Evolutionary conservation across 2,888 invertebrate species (phyloP), one percentile per base, ranked within the genome.

Genomic region (Nemotelus pantherinus): DNA sequence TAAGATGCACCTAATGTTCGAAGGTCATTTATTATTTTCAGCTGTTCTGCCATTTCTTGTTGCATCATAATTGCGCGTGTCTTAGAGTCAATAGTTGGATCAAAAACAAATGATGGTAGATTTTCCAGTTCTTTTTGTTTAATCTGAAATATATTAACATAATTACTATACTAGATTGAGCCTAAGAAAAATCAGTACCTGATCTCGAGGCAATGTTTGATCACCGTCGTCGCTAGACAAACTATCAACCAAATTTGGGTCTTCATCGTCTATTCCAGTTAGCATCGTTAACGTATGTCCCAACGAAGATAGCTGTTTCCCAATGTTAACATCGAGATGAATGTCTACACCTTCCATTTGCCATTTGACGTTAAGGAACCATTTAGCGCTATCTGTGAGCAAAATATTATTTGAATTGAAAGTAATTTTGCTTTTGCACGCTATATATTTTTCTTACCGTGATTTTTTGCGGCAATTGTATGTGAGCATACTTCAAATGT

Each of bases 311-410:
- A 99, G 89, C 84, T 98, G 95, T 86, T 98, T 97, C 75, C 99
- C 99, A 63, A 99, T 96, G 85, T 95, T 96, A 0, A 97, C 95
- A 87, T 98, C 98, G 77, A 98, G 88, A 86, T 98, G 97, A 81
- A 98, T 97, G 84, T 98, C 98, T 6, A 98, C 97, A 71, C 99
- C 99, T 86, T 98, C 96, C 99, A 99, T 99, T 88, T 98, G 95
- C 97, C 99, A 99, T 81, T 96, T 94, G 0, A 99, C 97, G 87
- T 98, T 98, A 78, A 99, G 89, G 84, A 98, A 92, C 99, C 99
- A 99, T 85, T 99, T 98, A 2, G 99, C 98, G 87, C 98, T 96
- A 86, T 95, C 95, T 91, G 85, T 78, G 84, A 84, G 79, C 74
- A 77, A 76, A 72, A 44, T 41, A 3, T 47, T 72, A 77, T 25